Evolutionary conservation across 2,113 vertebrate genomes (phyloP), one percentile per base, ranked within the genome.

Genomic region (Cranoglanis bouderius): DNA sequence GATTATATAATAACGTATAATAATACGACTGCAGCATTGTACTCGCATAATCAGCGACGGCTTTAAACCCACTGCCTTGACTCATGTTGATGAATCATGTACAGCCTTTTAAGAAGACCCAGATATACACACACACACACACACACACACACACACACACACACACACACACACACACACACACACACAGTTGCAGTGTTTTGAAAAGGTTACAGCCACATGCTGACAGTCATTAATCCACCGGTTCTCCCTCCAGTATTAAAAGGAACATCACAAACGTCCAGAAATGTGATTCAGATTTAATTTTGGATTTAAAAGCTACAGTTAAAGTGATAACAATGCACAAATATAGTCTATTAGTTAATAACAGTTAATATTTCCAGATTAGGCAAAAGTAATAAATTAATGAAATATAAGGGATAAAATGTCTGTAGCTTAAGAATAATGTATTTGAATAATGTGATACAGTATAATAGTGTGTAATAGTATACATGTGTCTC

Each of bases 201-300:
- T 21, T 38, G 13, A 13, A 85, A 70, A 86, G 63, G 29, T 85
- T 86, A 83, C 80, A 75, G 51, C 65, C 51, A 74, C 81, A 83
- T 84, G 51, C 49, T 32, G 57, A 88, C 81, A 87, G 40, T 83
- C 81, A 87, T 77, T 83, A 86, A 29, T 32, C 53, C 51, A 61
- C 67, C 12, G 77, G 38, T 32, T 74, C 59, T 49, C 55, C 77
- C 21, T 72, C 81, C 67, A 84, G 77, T 70, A 12, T 77, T 63
- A n/a, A 29, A 6, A 3, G 29, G 12, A 78, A n/a, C 61, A 51
- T 6, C 72, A 83, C 32, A 53, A 26, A 10, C 35, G 0, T 55
- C 78, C 78, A 57, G 51, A 21, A 29, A 38, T 6, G 32, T 26
- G 21, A 40, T 13, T 26, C 19, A 24, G 53, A 38, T 55, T 82